phyloP scores from a whole-genome alignment of 2,113 vertebrate species.

The Xerus inauris region DNA sequence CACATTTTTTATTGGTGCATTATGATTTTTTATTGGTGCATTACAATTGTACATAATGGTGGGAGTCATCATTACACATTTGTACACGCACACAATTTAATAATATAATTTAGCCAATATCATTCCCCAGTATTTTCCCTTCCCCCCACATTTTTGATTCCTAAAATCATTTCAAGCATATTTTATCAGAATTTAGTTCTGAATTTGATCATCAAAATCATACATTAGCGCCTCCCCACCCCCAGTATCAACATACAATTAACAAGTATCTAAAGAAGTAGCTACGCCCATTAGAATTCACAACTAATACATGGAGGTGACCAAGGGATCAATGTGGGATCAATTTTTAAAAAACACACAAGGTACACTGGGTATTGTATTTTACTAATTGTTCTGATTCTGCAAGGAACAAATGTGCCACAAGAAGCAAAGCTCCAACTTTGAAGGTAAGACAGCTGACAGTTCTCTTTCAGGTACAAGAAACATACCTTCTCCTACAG shows the following conservation, averaged over 20 bases:
- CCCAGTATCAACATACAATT: not conserved
- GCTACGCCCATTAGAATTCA: constrained; percentile 52
- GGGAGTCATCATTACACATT: too few species aligned
- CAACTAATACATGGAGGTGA: constrained; percentile 58
- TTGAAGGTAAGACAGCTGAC: constrained; percentile 70
- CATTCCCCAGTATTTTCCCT: too few species aligned
- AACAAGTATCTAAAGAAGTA: constrained; percentile 55
- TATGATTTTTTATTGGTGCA: too few species aligned
- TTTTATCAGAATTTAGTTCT: constrained; percentile 14
- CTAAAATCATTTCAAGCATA: constrained; percentile 1
- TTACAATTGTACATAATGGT: too few species aligned
- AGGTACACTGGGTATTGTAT: constrained; percentile 37
- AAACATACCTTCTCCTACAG: constrained; percentile 64
- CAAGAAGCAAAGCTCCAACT: constrained; percentile 71
- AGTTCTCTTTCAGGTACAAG: constrained; percentile 69
- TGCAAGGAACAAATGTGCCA: constrained; percentile 77
- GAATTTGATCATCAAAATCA: constrained; percentile 15
- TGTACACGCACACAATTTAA: too few species aligned
- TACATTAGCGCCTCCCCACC: not conserved
- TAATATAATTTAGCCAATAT: too few species aligned
- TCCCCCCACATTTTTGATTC: not conserved
- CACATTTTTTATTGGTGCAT: too few species aligned
- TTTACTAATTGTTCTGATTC: constrained; percentile 75
- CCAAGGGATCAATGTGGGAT: constrained; percentile 58
- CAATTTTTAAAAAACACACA: constrained; percentile 65